Conservation (phyloP, 2,797 vertebrate species). For the Clarias pachynema region DNA sequence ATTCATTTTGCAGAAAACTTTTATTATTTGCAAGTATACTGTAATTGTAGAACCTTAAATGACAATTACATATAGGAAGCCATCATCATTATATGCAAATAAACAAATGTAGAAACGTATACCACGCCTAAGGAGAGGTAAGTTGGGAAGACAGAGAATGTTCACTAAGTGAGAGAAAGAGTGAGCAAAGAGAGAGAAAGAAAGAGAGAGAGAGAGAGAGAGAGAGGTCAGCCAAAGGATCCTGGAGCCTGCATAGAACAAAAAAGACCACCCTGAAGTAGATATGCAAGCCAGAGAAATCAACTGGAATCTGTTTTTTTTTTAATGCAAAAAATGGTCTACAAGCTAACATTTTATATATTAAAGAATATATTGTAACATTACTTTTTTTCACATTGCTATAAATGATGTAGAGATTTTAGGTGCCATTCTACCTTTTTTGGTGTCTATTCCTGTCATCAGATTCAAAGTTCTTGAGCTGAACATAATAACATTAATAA, state of each 20-base stretch:
- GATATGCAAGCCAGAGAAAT: conserved; percentile 25
- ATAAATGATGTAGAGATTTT: not conserved
- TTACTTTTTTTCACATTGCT: not conserved
- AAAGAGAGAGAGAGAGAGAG: not conserved
- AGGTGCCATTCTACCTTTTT: conserved; percentile 3
- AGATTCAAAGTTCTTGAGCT: conserved; percentile 13
- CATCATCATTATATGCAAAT: not conserved
- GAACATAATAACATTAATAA: conserved; percentile 7
- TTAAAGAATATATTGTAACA: no score
- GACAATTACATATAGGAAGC: not conserved
- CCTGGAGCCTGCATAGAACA: conserved; percentile 28
- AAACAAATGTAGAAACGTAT: not conserved
- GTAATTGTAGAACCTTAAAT: not conserved
- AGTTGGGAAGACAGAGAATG: conserved; percentile 9
- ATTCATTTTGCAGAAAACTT: not conserved
- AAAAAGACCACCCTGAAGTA: conserved; percentile 52
- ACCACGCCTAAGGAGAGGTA: not conserved
- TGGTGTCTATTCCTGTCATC: not conserved
- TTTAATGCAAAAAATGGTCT: conserved; percentile 11
- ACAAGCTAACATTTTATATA: not conserved
- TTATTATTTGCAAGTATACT: not conserved
- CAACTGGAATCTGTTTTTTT: conserved; percentile 15
- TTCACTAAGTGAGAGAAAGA: conserved; percentile 11
- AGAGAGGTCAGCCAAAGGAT: conserved; percentile 44
- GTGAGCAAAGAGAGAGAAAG: not conserved